These are phyloP conservation scores for Drosophila parabipectinata DNA, from an alignment of 1,140 invertebrate genomes.

Conservation along the genomic window DNA sequence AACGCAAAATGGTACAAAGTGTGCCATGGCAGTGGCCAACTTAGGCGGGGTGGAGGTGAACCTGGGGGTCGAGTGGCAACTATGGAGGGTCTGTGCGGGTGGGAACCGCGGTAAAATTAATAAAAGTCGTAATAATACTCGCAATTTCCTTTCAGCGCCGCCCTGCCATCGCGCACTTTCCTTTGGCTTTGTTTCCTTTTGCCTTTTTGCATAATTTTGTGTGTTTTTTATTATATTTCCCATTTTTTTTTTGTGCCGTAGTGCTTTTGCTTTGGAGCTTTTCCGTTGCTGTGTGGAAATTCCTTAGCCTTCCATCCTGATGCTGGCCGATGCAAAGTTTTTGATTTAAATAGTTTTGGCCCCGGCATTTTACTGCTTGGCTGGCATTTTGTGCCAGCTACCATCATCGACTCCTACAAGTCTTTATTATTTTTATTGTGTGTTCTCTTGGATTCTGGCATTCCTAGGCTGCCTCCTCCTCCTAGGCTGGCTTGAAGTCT, in stretches of 20 bases:
- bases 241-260: conserved; percentile 1
- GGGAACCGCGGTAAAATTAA: conserved; percentile 67
- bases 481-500: background rate
- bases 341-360: conserved; percentile 74
- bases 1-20: conserved; percentile 65
- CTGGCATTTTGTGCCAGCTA: conserved; percentile 48
- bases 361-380: conserved; percentile 54
- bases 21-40: conserved; percentile 1
- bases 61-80: background rate
- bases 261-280: background rate
- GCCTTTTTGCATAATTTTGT: conserved; percentile 31
- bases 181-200: conserved; percentile 53
- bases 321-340: conserved; percentile 45
- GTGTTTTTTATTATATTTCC: background rate
- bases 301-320: conserved; percentile 38
- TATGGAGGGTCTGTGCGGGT: background rate
- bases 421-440: conserved; percentile 59
- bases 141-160: conserved; percentile 71
- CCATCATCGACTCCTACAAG: conserved; percentile 39
- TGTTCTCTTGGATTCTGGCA: conserved; percentile 26
- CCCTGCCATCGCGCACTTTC: conserved; percentile 53
- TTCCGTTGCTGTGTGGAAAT: conserved; percentile 38
- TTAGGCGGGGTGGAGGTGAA: background rate
- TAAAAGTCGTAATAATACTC: conserved; percentile 83
- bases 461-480: conserved; percentile 12